Conservation (phyloP, 1,140 invertebrate genomes). For the Charaxes varanes region DNA sequence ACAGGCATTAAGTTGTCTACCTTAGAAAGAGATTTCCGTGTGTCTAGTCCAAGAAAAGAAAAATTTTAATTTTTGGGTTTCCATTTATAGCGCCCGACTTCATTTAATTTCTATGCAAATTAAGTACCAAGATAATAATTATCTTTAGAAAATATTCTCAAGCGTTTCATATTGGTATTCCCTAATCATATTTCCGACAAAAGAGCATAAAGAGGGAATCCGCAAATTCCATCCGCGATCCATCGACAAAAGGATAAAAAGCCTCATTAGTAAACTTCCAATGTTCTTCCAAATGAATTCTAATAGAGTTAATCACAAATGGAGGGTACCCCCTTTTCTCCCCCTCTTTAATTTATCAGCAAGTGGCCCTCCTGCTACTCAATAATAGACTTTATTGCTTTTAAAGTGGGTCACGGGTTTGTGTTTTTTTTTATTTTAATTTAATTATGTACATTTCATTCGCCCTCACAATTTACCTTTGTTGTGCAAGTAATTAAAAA, state of each 20-base stretch:
- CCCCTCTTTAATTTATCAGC: conserved; percentile 44
- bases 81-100: too few species aligned
- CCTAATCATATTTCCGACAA: neutral
- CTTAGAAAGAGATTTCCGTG: too few species aligned
- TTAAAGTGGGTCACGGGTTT: conserved; percentile 29
- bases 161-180: neutral
- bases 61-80: too few species aligned
- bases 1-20: too few species aligned
- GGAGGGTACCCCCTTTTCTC: conserved; percentile 27
- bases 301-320: conserved; percentile 56
- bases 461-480: too few species aligned
- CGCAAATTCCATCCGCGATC: conserved; percentile 4
- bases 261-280: conserved; percentile 37
- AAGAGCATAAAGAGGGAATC: neutral
- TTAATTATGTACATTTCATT: conserved; percentile 7
- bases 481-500: too few species aligned
- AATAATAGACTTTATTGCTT: conserved; percentile 32
- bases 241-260: conserved; percentile 1
- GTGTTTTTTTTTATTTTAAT: conserved; percentile 19
- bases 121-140: too few species aligned
- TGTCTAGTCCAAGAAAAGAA: too few species aligned
- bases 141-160: too few species aligned
- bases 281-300: conserved; percentile 51
- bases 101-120: too few species aligned
- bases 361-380: conserved; percentile 31